Evolutionary conservation across 1,140 invertebrate genomes (phyloP), one percentile per base, ranked within the genome.

Genomic region (Euglossa dilemma): DNA sequence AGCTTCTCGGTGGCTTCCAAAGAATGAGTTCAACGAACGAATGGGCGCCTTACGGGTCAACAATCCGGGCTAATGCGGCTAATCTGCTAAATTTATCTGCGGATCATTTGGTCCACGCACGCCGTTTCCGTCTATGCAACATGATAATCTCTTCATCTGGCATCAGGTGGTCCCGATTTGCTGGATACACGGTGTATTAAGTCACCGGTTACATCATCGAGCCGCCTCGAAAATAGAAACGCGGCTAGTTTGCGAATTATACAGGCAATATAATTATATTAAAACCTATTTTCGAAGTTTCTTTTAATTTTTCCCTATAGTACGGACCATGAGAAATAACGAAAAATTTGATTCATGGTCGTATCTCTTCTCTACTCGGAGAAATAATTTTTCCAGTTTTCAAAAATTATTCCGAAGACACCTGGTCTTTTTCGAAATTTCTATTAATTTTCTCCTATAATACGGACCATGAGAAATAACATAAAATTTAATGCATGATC

Each of bases 81-180:
- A 83, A 88, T 88, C 84, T 72, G 80, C 87, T 89, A 89, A 88
- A 89, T 89, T 88, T 89, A 89, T 89, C 73, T 76, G 54, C 28
- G 80, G 76, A 88, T 89, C 86, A 83, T 63, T 80, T 80, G 86
- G 77, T 83, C 79, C 86, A 80, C 71, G 71, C 74, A 70, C 28
- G 69, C 63, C 11, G 67, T 79, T 85, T 63, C 63, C 80, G 66
- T 86, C 74, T 52, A 59, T 28, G 23, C 63, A 52, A 73, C 76
- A 88, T 56, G 80, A 87, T 83, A 83, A 88, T 89, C 87, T 85
- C 80, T 77, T 67, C 73, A 72, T 84, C 79, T 83, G 79, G 72
- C 83, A 86, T 85, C 84, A 77, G 80, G 63, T 84, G 61, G 71
- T 84, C 83, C 73, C 52, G 47, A 56, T 72, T 56, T 64, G 74